A percentile compares a stretch with the other conserved stretches of the same genome.
Evolutionary conservation across 2,888 invertebrate genomes (phyloP).

Genomic region (Malthinus seriepunctatus): DNA sequence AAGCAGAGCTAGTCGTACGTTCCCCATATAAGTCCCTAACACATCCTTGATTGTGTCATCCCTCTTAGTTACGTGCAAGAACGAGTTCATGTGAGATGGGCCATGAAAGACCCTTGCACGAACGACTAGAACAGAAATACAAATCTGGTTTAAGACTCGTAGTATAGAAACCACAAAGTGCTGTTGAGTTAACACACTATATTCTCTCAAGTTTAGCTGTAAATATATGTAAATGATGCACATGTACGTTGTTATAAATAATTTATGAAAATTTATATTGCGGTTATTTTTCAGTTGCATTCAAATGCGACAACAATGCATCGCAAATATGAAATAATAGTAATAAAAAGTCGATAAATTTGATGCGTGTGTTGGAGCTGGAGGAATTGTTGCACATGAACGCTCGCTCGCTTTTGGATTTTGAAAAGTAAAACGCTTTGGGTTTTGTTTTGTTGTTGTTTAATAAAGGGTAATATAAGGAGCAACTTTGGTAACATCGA

Average conservation of each 20-base stretch:
- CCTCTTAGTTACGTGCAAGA: conserved; percentile 22
- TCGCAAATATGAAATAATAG: neutral
- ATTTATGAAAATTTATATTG: conserved; percentile 25
- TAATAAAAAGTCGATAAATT: no score
- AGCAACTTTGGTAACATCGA: neutral
- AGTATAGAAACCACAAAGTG: conserved; percentile 26
- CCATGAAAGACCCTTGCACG: conserved; percentile 21
- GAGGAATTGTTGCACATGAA: no score
- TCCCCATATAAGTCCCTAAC: conserved; percentile 12
- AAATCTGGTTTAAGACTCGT: conserved; percentile 29
- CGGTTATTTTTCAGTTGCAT: neutral
- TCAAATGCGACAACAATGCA: conserved; percentile 2
- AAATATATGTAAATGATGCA: conserved; percentile 28
- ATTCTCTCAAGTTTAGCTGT: conserved; percentile 23
- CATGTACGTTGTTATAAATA: conserved; percentile 23
- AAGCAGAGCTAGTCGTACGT: neutral
- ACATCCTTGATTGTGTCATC: conserved; percentile 21
- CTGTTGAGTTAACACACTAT: conserved; percentile 24
- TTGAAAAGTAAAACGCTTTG: no score
- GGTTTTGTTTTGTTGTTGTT: no score
- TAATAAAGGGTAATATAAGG: no score
- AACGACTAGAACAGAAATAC: conserved; percentile 24
- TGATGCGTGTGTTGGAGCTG: no score
- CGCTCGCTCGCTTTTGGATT: no score
- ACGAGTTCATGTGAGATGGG: conserved; percentile 15